A percentile compares a stretch with the other conserved stretches of the same genome.
phyloP scores from a whole-genome alignment of 2,113 vertebrate species.

The Cinclus cinclus region DNA sequence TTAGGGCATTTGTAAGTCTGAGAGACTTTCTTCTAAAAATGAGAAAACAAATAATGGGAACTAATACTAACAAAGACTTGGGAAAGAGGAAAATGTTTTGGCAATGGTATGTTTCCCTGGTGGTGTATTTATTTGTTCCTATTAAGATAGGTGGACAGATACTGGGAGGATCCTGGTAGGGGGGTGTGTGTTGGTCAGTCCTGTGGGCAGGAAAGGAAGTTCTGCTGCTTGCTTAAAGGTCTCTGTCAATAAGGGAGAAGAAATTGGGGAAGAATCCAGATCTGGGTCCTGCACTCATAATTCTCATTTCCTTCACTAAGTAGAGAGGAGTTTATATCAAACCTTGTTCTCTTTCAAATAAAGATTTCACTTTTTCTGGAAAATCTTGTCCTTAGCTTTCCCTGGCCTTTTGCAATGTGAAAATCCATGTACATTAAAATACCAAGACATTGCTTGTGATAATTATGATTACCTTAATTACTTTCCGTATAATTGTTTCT shows the following conservation, averaged over 20 bases:
- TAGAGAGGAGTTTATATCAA: not conserved
- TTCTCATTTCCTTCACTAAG: not conserved
- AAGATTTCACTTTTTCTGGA: not conserved
- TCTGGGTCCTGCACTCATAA: not conserved
- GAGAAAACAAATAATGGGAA: not conserved
- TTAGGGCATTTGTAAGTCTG: not conserved
- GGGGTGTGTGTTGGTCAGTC: not conserved
- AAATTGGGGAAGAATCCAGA: not conserved
- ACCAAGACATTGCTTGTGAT: not conserved
- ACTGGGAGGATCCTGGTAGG: not conserved
- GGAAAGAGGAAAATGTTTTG: not conserved
- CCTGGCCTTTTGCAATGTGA: not conserved
- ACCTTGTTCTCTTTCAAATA: not conserved
- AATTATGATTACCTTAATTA: conserved; percentile 58
- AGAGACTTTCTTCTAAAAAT: not conserved
- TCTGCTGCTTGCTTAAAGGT: not conserved
- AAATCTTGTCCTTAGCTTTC: not conserved
- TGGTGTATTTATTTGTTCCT: not conserved
- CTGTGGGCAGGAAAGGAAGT: not conserved
- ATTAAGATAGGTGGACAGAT: not conserved
- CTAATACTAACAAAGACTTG: not conserved
- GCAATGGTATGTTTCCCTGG: not conserved
- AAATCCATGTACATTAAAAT: not conserved
- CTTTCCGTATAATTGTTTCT: conserved; percentile 54
- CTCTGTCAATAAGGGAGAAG: not conserved